Evolutionary conservation across 1,140 invertebrate species (phyloP).

Genomic region (Leptinotarsa texana): DNA sequence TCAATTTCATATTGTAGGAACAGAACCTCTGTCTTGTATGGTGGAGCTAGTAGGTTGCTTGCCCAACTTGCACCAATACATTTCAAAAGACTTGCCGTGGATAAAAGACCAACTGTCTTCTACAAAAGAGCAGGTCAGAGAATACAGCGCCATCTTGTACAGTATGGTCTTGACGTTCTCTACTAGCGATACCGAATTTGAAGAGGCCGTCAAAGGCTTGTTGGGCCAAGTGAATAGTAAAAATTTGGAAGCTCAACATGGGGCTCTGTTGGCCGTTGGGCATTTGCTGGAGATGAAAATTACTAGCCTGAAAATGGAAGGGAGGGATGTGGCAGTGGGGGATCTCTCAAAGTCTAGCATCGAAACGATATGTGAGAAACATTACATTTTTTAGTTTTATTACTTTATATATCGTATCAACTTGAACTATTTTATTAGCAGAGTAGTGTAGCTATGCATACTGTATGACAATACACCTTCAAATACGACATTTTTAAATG

Average conservation of each 20-base stretch:
- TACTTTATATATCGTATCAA: background rate
- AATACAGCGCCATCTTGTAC: slow-evolving; percentile 69
- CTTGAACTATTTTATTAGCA: no score
- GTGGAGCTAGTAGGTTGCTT: slow-evolving; percentile 75
- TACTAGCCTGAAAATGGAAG: background rate
- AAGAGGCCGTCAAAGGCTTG: slow-evolving; percentile 61
- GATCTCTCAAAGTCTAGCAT: slow-evolving; percentile 23
- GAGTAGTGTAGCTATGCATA: no score
- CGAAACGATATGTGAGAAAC: background rate
- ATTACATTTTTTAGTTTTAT: background rate
- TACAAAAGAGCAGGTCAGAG: slow-evolving; percentile 75
- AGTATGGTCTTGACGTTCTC: slow-evolving; percentile 64
- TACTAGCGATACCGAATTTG: slow-evolving; percentile 59
- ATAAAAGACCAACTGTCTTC: slow-evolving; percentile 67
- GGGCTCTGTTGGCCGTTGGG: slow-evolving; percentile 69
- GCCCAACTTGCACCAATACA: slow-evolving; percentile 53
- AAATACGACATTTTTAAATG: no score
- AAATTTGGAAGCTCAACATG: slow-evolving; percentile 74
- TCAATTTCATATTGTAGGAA: slow-evolving; percentile 54
- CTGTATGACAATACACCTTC: no score
- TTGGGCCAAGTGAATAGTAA: slow-evolving; percentile 61
- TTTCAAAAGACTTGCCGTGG: slow-evolving; percentile 61
- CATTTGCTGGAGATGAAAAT: slow-evolving; percentile 68
- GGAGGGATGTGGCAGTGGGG: slow-evolving; percentile 16
- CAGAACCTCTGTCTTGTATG: slow-evolving; percentile 70